Base-by-base conservation (phyloP, 2,113 vertebrate genomes). In the Forbesichthys papilliferus region DNA sequence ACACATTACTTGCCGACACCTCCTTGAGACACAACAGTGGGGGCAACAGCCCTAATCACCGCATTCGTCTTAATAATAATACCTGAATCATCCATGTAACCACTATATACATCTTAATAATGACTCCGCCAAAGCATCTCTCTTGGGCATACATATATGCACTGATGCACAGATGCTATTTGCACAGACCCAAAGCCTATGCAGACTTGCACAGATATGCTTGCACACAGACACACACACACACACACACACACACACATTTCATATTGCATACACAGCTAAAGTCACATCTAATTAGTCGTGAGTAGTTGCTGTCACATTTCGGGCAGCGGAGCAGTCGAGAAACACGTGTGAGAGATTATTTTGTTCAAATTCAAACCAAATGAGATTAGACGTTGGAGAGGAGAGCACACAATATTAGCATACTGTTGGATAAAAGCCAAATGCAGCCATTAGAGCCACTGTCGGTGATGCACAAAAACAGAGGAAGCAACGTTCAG, bases 61-160 rank as follows among this genome's bases (percentile, higher is more conserved):
- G 70, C 81, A 87, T 89, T 84, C 84, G 84, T 90, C 86, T 86
- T 86, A 82, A 88, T 88, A 90, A 86, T 90, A 87, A 85, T 80
- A 84, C 74, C 79, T 74, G 84, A 86, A 86, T 88, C 85, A 86
- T 87, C 82, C 68, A 75, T 73, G 77, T 90, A 86, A 90, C 85
- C 86, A 83, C 71, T 68, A 62, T 83, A 87, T 89, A 86, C 86
- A 84, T 90, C 88, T 86, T 83, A 63, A 79, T 90, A 87, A 89
- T 76, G 79, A 85, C 82, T 81, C 80, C 13, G 68, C 48, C 36
- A 49, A 77, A 68, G 69, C 69, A 70, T 67, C 52, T 48, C 11
- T 27, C 33, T 49, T 9, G 4, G 47, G 11, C 27, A 16, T 7
- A 16, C 33, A 7, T 33, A 1, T 18, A 42, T 14, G 33, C 48